Base-by-base conservation (phyloP, 2,113 vertebrate species). In the Antechinus stuartii region DNA sequence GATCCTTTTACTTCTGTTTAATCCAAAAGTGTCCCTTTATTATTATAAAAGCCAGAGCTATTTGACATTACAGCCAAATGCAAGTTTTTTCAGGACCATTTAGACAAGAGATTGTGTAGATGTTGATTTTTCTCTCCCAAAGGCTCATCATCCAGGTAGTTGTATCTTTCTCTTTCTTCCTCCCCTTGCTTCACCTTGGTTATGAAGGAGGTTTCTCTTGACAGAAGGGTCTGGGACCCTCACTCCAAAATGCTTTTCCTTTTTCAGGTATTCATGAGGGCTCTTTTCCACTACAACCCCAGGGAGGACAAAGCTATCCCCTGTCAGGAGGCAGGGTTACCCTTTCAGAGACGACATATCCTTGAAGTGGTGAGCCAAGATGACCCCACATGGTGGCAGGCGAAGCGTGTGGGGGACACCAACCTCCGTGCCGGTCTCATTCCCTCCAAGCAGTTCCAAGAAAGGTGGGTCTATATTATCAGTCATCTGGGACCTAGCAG, bases 321-420 rank as follows among this genome's bases (percentile, higher is more conserved):
- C 6, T 99, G 99, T 97, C 99, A 99, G 96, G 99, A 99, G 96
- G 99, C 99, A 0, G 99, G 99, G 55, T 98, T 99, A 97, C 99
- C 99, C 0, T 99, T 99, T 94, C 98, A 99, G 49, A 98, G 98
- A 1, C 97, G 99, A 9, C 99, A 99, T 30, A 95, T 99, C 94
- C 99, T 99, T n/a, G 99, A 99, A 96, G 99, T 99, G 50, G 99
- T 99, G 1, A 99, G 99, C 98, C 99, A 99, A 90, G 99, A 99
- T 0, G 99, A 99, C 50, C 98, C 98, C 92, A 99, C 99, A 0
- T 99, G 99, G 99, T 99, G 99, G 99, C 99, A 99, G 98, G 99
- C 99, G 92, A 99, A 99, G 97, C 98, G 99, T 84, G 98, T 99
- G 4, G 99, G 99, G 12, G 99, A 99, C 94, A 99, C 99, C 84